Evolutionary conservation across 35 echinoderm and acorn worm species (phyloP).

Genomic region (Strongylocentrotus purpuratus): DNA sequence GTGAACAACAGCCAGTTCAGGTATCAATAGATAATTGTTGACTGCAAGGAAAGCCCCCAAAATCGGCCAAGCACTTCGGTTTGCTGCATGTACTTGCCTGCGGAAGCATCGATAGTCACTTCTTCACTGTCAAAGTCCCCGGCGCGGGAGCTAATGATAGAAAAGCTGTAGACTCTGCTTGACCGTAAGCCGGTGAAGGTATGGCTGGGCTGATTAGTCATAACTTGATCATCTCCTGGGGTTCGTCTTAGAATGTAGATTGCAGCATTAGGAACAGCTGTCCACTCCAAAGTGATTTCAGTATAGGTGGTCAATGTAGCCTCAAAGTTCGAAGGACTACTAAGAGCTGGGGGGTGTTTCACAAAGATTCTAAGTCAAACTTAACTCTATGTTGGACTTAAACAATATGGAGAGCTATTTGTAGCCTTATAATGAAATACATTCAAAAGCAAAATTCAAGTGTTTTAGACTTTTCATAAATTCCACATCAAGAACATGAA

Average conservation of each 20-base stretch:
- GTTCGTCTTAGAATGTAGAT: background rate
- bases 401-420: too few relatives aligned
- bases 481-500: too few relatives aligned
- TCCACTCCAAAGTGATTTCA: background rate
- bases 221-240: background rate
- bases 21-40: too few relatives aligned
- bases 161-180: background rate
- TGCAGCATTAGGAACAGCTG: background rate
- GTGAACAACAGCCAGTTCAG: too few relatives aligned
- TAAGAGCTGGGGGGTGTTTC: background rate
- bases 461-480: too few relatives aligned
- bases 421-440: too few relatives aligned
- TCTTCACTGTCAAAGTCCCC: background rate
- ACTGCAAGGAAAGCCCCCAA: too few relatives aligned
- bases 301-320: background rate
- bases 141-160: background rate
- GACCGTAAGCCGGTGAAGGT: background rate
- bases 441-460: too few relatives aligned
- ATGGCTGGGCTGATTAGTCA: background rate
- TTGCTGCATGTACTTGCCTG: background rate
- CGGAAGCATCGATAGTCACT: background rate
- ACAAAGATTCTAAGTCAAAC: too few relatives aligned
- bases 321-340: background rate
- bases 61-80: too few relatives aligned
- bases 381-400: too few relatives aligned